These are phyloP conservation scores for Eulemur rufifrons DNA, from an alignment of 2,113 vertebrate genomes.

Conservation along the genomic window DNA sequence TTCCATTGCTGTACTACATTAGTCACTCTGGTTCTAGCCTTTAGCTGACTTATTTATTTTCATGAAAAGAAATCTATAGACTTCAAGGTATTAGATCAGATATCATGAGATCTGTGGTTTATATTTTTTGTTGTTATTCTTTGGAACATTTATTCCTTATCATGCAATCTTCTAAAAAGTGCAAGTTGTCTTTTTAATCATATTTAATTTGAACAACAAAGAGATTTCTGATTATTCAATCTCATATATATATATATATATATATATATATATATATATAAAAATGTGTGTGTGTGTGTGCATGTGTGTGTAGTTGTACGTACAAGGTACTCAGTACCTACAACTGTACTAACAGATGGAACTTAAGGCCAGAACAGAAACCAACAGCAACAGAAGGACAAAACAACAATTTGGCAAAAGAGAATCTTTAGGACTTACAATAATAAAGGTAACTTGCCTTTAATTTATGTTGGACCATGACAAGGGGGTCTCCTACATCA, in stretches of 20 bases:
- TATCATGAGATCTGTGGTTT: neutral
- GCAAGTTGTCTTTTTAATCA: neutral
- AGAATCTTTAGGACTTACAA: neutral
- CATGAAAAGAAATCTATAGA: conserved; percentile 26
- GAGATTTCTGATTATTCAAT: neutral
- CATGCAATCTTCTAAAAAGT: neutral
- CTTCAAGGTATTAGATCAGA: conserved; percentile 23
- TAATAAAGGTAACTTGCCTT: neutral
- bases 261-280: no score
- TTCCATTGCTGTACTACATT: neutral
- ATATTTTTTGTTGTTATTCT: neutral
- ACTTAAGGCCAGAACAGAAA: neutral
- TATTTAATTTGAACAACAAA: conserved; percentile 15
- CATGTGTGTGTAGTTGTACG: neutral
- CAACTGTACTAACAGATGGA: neutral
- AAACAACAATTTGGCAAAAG: neutral
- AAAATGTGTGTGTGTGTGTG: no score
- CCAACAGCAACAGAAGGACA: neutral
- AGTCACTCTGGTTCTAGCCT: neutral
- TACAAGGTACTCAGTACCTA: neutral
- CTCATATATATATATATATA: neutral
- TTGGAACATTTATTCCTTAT: neutral
- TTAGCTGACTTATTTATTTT: conserved; percentile 34
- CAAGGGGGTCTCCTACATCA: neutral
- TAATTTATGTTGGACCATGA: neutral